phyloP scores from a whole-genome alignment of 2,797 vertebrate species.

The Gila robusta region DNA sequence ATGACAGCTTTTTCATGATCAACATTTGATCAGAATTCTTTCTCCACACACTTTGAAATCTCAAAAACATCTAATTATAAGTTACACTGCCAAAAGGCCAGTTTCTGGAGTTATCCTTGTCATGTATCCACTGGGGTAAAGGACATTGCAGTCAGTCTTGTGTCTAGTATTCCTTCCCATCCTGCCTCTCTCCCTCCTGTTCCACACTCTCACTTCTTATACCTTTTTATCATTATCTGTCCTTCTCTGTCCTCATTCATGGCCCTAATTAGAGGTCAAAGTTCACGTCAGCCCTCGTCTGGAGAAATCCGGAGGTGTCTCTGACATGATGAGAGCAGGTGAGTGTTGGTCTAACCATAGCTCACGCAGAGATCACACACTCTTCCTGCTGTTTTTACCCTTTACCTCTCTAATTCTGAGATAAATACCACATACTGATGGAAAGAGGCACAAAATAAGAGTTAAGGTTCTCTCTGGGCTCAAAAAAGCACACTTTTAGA shows the following conservation, averaged over 20 bases:
- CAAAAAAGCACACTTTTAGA: not conserved
- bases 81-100: not conserved
- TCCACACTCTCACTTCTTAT: slow-evolving; percentile 23
- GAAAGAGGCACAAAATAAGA: not conserved
- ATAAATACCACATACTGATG: not conserved
- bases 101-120: slow-evolving; percentile 26
- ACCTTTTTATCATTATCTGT: slow-evolving; percentile 55
- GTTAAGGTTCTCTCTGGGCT: not conserved
- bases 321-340: slow-evolving; percentile 72
- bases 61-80: not conserved
- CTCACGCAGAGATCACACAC: slow-evolving; percentile 44
- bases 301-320: slow-evolving; percentile 69
- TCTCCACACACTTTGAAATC: not conserved
- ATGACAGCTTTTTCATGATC: not conserved
- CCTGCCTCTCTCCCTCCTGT: slow-evolving; percentile 63
- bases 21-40: not conserved
- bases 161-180: slow-evolving; percentile 19
- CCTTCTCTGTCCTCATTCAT: slow-evolving; percentile 60
- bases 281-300: slow-evolving; percentile 71
- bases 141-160: slow-evolving; percentile 23
- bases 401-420: not conserved
- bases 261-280: slow-evolving; percentile 68
- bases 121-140: slow-evolving; percentile 5
- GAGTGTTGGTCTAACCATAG: slow-evolving; percentile 60
- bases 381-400: slow-evolving; percentile 10